Evolutionary conservation across 2,888 invertebrate species (phyloP), one percentile per base, ranked within the genome.

Genomic region (Pammene fasciana): DNA sequence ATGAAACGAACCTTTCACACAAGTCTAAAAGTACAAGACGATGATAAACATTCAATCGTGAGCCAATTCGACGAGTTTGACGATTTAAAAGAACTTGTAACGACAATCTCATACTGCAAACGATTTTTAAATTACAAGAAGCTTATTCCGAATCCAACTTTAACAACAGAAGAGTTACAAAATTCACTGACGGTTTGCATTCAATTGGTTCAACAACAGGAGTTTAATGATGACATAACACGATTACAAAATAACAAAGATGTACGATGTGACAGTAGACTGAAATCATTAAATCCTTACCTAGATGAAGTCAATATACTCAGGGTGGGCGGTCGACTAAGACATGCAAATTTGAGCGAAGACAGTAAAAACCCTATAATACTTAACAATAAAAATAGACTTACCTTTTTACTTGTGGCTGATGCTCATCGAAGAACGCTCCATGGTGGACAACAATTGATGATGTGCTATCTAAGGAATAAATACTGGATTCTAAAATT

Each of bases 291-390:
- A 10, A 26, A 62, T n/a, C 62, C 62, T 13, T 62, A 62, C 41
- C 62, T 62, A 8, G 62, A 62, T 9, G 26, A 50, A 11, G 45
- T 43, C 34, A 43, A 55, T 36, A 45, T 55, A 45, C 64, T 55
- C 43, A 65, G 45, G 64, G 64, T 55, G 64, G 62, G 54, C 43
- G 62, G 62, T 26, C 62, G 62, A 10, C 52, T 64, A n/a, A 14
- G 16, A 34, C 62, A 64, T 36, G 16, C 55, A 45, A 55, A 54
- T 45, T 14, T 64, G n/a, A 55, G 45, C 26, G 43, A 54, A 55
- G 64, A 64, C 0, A 64, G 54, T 16, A 64, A 64, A 26, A 38
- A 64, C 41, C 62, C 62, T 13, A 52, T 62, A n/a, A 64, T 64
- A 18, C 54, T 64, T 0, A 45, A 64, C 34, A 64, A 14, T 11